phyloP scores from a whole-genome alignment of 2,797 vertebrate species.

The Gymnopithys bicolor region DNA sequence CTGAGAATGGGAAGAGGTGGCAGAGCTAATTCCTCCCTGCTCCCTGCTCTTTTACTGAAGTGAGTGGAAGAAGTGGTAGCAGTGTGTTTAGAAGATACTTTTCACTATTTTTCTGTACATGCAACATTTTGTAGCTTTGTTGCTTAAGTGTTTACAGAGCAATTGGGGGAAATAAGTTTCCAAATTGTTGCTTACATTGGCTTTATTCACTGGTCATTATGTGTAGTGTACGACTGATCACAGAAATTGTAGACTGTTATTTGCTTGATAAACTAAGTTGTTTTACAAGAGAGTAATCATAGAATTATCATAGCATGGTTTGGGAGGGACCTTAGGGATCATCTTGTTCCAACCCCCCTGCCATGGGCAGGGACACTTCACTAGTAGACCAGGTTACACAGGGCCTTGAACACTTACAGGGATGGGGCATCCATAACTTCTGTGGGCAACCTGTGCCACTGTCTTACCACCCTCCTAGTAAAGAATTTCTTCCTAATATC shows the following conservation, averaged over 20 bases:
- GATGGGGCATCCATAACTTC: not conserved
- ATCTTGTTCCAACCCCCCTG: not conserved
- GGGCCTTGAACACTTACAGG: not conserved
- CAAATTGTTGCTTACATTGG: not conserved
- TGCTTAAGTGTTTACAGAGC: not conserved
- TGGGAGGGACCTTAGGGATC: not conserved
- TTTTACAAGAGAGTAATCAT: not conserved
- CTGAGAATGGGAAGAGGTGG: not conserved
- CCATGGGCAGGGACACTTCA: not conserved
- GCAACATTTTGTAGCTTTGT: not conserved
- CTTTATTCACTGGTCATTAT: not conserved
- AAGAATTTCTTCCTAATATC: not conserved
- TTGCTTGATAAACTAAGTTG: not conserved
- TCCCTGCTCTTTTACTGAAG: not conserved
- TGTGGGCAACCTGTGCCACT: not conserved
- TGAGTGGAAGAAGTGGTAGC: not conserved
- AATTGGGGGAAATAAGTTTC: not conserved
- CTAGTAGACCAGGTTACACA: not conserved
- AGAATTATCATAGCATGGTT: not conserved
- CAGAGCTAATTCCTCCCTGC: not conserved
- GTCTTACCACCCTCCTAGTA: not conserved
- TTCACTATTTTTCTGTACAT: not conserved
- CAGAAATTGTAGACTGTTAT: not conserved
- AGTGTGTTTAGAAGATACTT: not conserved
- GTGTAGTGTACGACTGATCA: not conserved